These are phyloP conservation scores for Elaeidobius kamerunicus DNA, from an alignment of 2,888 invertebrate genomes.

Conservation along the genomic window DNA sequence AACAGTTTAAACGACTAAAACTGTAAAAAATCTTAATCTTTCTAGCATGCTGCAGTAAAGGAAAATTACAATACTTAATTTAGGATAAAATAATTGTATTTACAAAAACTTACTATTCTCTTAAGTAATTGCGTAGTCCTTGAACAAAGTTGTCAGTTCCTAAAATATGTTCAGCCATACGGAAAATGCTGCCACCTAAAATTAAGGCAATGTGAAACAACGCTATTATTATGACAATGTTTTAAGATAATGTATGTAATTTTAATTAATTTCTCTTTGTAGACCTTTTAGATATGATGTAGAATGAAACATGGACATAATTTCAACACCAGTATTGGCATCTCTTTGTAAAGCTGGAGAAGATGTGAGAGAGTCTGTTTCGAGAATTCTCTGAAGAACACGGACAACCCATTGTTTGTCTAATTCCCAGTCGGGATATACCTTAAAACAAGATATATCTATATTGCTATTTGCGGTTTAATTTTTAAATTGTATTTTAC, in stretches of 20 bases:
- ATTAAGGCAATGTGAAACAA: too few species aligned
- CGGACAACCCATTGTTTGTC: conserved; percentile 68
- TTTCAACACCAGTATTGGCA: conserved; percentile 56
- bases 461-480: background rate
- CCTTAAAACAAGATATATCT: too few species aligned
- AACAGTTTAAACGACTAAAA: too few species aligned
- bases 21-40: too few species aligned
- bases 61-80: too few species aligned
- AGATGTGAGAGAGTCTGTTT: conserved; percentile 56
- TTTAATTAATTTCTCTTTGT: too few species aligned
- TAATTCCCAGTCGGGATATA: conserved; percentile 56
- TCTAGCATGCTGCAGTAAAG: too few species aligned
- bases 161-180: conserved; percentile 36
- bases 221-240: too few species aligned
- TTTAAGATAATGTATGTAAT: too few species aligned
- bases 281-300: conserved; percentile 49
- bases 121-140: conserved; percentile 33
- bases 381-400: conserved; percentile 63
- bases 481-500: background rate
- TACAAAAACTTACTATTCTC: conserved; percentile 29
- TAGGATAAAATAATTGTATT: too few species aligned
- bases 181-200: conserved; percentile 35
- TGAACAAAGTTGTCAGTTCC: conserved; percentile 30
- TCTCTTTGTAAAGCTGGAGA: conserved; percentile 59
- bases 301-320: conserved; percentile 61